Base-by-base conservation (phyloP, 2,797 vertebrate genomes). In the Chloroceryle inda region DNA sequence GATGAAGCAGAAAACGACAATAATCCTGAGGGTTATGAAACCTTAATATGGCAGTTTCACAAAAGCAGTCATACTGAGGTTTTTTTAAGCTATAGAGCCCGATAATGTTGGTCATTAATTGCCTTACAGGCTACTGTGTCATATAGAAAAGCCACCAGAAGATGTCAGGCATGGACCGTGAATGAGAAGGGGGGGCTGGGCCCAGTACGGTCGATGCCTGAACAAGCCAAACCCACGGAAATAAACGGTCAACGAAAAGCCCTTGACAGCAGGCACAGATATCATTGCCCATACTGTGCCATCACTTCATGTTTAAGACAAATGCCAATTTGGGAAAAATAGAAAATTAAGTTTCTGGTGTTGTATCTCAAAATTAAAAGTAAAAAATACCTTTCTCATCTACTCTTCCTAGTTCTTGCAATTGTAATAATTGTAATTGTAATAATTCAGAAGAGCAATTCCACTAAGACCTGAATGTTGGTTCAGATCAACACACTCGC, bases 161-260 rank as follows among this genome's bases (percentile, higher is more conserved):
- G 98, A 92, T 98, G 98, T 97, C 98, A 98, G 97, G 40, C 97
- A 72, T 5, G 96, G 71, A 56, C 93, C 58, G 17, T 3, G 81
- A 94, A 85, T 7, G 22, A 11, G 23, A 20, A 6, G 5, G 2
- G 13, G 18, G 10, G 12, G 24, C 20, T 20, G 21, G 49, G 49
- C 24, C 47, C 5, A 1, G 27, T 13, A 18, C 8, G 58, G 78
- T n/a, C 27, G 24, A 8, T 24, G 5, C 10, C n/a, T 9, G 4
- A 27, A 26, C 47, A 33, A 29, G 20, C 8, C 55, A 50, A 83
- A 49, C 4, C 11, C 45, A 9, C 21, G 26, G 59, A 49, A 55
- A 55, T 4, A 24, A 56, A 47, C 16, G 8, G 5, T 24, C n/a
- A 10, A 1, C 13, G 15, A 61, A 55, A 74, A 45, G 50, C 50